Conservation (phyloP, 2,888 invertebrate species). For the Phaedon cochleariae region DNA sequence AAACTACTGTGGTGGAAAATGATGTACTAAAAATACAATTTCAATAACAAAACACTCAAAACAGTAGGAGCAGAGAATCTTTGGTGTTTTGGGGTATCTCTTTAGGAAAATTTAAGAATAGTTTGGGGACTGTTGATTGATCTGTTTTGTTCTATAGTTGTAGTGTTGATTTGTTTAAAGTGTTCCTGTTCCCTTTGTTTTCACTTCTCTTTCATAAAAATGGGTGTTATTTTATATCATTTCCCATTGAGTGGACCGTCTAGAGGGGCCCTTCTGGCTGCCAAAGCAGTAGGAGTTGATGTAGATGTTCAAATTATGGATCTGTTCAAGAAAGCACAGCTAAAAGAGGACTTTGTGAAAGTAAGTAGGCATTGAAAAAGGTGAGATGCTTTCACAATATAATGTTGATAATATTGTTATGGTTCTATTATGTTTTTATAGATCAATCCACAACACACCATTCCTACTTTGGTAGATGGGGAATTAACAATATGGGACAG, state of each 20-base stretch:
- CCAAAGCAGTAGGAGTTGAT: constrained; percentile 67
- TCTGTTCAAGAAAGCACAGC: constrained; percentile 69
- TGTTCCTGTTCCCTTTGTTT: no score
- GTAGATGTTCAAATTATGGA: constrained; percentile 65
- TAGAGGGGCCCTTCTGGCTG: constrained; percentile 68
- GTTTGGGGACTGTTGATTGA: no score
- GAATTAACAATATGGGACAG: constrained; percentile 75
- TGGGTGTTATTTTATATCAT: constrained; percentile 69
- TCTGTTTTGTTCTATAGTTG: no score
- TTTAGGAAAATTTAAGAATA: no score
- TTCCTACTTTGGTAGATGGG: constrained; percentile 74
- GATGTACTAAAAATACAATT: no score
- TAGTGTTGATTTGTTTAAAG: no score
- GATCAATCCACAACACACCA: constrained; percentile 73
- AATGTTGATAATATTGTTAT: no score
- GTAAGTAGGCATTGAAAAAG: constrained; percentile 43
- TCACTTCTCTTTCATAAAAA: constrained; percentile 27
- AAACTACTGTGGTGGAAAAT: no score
- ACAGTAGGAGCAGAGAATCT: no score
- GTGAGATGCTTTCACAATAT: no score
- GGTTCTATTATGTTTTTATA: constrained; percentile 54
- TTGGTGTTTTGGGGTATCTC: no score
- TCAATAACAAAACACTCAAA: no score
- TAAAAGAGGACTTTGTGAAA: constrained; percentile 65
- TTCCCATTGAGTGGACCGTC: constrained; percentile 71